phyloP scores from a whole-genome alignment of 1,140 invertebrate species.

The Plodia interpunctella region DNA sequence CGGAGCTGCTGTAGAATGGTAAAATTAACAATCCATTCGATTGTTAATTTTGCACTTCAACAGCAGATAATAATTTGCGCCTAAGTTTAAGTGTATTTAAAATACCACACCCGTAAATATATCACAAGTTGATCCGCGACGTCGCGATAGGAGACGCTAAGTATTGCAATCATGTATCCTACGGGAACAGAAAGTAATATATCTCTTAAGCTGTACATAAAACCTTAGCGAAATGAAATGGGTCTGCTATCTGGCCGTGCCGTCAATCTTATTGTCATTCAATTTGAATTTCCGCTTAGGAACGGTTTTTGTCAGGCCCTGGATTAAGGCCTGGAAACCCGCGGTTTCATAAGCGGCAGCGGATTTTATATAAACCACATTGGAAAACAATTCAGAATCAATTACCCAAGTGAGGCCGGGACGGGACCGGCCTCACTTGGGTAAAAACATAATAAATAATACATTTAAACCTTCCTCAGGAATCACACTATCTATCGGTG shows the following conservation, averaged over 20 bases:
- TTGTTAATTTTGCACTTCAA: no score
- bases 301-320: conserved; percentile 48
- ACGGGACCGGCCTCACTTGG: no score
- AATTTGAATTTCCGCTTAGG: conserved; percentile 69
- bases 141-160: neutral
- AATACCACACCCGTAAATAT: no score
- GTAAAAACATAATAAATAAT: no score
- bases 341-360: conserved; percentile 14
- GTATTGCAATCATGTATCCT: conserved; percentile 9
- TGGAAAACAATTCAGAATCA: no score
- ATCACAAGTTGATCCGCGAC: neutral
- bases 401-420: no score
- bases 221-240: conserved; percentile 60
- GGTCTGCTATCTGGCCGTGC: conserved; percentile 52
- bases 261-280: conserved; percentile 73
- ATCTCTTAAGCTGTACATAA: conserved; percentile 56
- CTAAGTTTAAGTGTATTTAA: no score
- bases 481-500: no score
- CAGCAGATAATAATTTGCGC: no score
- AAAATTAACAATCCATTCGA: no score
- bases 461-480: no score
- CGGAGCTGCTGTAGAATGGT: no score
- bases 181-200: conserved; percentile 43
- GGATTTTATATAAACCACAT: neutral
- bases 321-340: conserved; percentile 21